These are phyloP conservation scores for Vulpes vulpes DNA, from an alignment of 2,113 vertebrate genomes.

Conservation along the genomic window DNA sequence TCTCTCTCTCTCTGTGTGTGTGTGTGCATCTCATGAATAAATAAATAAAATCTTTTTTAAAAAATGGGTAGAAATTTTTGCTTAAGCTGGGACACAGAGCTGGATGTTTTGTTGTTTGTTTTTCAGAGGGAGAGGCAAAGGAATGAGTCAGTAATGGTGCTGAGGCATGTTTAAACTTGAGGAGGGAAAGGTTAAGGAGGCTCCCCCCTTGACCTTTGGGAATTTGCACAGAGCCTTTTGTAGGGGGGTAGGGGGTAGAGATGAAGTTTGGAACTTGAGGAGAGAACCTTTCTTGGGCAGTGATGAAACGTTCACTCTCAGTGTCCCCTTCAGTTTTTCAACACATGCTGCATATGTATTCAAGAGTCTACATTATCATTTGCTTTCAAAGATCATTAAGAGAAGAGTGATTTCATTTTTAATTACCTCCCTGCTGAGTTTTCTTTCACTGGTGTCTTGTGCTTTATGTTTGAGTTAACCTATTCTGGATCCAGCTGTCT, in stretches of 20 bases:
- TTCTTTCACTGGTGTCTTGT: slow-evolving; percentile 50
- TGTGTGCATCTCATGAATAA: too few species aligned
- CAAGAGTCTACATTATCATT: slow-evolving; percentile 17
- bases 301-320: background rate
- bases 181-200: background rate
- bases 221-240: background rate
- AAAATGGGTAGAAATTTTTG: background rate
- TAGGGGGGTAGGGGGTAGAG: background rate
- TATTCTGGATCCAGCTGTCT: slow-evolving; percentile 64
- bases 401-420: slow-evolving; percentile 56
- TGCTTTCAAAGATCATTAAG: slow-evolving; percentile 74
- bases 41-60: background rate
- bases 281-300: background rate
- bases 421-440: slow-evolving; percentile 59
- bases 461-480: slow-evolving; percentile 69
- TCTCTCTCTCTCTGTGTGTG: too few species aligned
- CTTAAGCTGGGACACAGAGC: background rate
- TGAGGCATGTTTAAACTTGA: background rate
- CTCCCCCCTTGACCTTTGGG: background rate
- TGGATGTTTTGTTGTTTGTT: background rate
- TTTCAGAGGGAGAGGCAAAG: background rate
- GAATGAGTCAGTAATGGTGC: background rate
- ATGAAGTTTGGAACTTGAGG: background rate
- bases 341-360: background rate
- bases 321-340: background rate